Evolutionary conservation across 2,888 invertebrate species (phyloP).

Genomic region (Ectobius pallidus): DNA sequence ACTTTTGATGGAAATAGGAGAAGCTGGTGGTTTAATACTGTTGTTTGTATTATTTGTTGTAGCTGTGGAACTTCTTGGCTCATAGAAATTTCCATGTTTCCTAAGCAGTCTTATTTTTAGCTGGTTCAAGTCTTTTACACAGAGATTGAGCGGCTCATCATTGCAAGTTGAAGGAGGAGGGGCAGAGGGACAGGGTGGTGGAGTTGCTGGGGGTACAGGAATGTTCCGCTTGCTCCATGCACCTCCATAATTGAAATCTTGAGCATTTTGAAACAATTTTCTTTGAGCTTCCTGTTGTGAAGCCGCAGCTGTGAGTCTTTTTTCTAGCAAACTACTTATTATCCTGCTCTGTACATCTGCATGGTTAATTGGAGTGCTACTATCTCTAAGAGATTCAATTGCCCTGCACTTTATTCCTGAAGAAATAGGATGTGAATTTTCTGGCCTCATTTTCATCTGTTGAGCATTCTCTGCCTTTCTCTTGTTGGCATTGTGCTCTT

Average conservation of each 20-base stretch:
- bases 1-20: slow-evolving; percentile 29
- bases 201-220: not conserved
- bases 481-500: slow-evolving; percentile 12
- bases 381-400: slow-evolving; percentile 36
- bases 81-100: slow-evolving; percentile 67
- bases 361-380: slow-evolving; percentile 54
- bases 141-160: slow-evolving; percentile 42
- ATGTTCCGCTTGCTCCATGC: slow-evolving; percentile 4
- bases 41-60: not conserved
- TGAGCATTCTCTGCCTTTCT: not conserved
- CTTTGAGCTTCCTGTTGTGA: slow-evolving; percentile 55
- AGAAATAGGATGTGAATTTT: not conserved
- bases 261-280: not conserved
- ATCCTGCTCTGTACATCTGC: slow-evolving; percentile 71
- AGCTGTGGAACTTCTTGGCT: slow-evolving; percentile 49
- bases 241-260: not conserved
- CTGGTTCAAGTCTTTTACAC: slow-evolving; percentile 41
- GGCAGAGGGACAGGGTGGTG: not conserved
- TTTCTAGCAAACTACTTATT: slow-evolving; percentile 72
- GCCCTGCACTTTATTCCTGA: slow-evolving; percentile 36
- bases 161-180: slow-evolving; percentile 12
- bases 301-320: slow-evolving; percentile 62
- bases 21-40: not conserved
- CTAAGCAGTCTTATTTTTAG: slow-evolving; percentile 68
- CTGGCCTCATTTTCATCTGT: not conserved